Base-by-base conservation (phyloP, 1,140 invertebrate genomes). In the Phenacoccus solenopsis region DNA sequence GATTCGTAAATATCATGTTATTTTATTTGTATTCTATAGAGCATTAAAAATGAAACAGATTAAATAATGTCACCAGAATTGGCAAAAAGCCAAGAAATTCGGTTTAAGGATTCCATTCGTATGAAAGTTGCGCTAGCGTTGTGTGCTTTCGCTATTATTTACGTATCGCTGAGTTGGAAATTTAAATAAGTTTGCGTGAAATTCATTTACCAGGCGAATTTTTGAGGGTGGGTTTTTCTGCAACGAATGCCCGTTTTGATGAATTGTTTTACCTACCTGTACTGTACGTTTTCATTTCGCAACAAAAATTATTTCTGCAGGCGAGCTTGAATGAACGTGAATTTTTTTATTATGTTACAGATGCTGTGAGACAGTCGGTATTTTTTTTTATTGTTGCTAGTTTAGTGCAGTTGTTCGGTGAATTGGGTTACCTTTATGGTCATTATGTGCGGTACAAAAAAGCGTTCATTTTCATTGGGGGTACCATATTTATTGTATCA, bases 401-500 rank as follows among this genome's bases (percentile, higher is more conserved):
- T 24, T 75, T 83, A 38, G 78, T 88, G 21, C 77, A 88, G 70
- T 79, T 86, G 71, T 79, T 83, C 71, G 87, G 85, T 35, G 82
- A 87, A 74, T 79, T 88, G 69, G 85, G 84, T 69, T 83, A 86
- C 73, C 80, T 86, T 28, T 81, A 83, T 76, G 85, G 81, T 73
- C 83, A 82, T 76, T 81, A 84, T 74, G 80, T 84, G 4, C 79
- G 82, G 70, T 81, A 84, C 27, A 77, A 83, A 69, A 81, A 81
- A 72, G 76, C 88, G 16, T 85, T 82, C 72, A 83, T 85, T 68
- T 88, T 89, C 75, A 80, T 84, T 67, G 82, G 86, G 10, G 87
- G 87, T 3, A 84, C 88, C 72, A 79, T 86, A 70, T 87, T 87
- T 74, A 88, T 89, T 73, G 81, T 89, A 74, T 86, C 87, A 80